Conservation (phyloP, 2,888 invertebrate genomes). For the Tetragnatha montana region DNA sequence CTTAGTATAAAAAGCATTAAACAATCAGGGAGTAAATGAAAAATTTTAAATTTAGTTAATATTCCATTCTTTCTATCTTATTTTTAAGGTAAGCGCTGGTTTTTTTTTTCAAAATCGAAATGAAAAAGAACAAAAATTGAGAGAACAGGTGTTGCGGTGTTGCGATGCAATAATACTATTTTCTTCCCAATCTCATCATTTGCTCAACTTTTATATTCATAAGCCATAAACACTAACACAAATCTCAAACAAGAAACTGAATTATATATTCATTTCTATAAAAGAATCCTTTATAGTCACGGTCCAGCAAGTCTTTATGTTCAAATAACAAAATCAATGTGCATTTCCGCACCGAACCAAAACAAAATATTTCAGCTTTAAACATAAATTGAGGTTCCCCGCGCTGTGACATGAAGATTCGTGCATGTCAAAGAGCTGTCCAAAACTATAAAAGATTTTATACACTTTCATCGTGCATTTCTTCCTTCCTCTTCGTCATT, state of each 20-base stretch:
- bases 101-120: no score
- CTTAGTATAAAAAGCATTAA: no score
- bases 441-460: conserved; percentile 44
- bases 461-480: conserved; percentile 23
- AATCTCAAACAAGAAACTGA: background rate
- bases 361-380: background rate
- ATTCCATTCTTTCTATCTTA: no score
- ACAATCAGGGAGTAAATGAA: no score
- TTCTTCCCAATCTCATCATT: background rate
- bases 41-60: no score
- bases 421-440: conserved; percentile 34
- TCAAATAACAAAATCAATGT: background rate
- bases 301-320: no score
- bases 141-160: no score
- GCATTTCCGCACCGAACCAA: background rate
- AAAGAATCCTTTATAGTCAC: no score
- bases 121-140: no score
- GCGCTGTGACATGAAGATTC: conserved; percentile 15
- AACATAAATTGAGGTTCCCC: conserved; percentile 23
- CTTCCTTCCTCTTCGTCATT: conserved; percentile 19
- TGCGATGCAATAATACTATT: no score
- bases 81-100: no score
- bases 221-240: background rate
- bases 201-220: background rate
- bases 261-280: no score